Evolutionary conservation across 2,888 invertebrate species (phyloP).

Genomic region (Heteromyza rotundicornis): DNA sequence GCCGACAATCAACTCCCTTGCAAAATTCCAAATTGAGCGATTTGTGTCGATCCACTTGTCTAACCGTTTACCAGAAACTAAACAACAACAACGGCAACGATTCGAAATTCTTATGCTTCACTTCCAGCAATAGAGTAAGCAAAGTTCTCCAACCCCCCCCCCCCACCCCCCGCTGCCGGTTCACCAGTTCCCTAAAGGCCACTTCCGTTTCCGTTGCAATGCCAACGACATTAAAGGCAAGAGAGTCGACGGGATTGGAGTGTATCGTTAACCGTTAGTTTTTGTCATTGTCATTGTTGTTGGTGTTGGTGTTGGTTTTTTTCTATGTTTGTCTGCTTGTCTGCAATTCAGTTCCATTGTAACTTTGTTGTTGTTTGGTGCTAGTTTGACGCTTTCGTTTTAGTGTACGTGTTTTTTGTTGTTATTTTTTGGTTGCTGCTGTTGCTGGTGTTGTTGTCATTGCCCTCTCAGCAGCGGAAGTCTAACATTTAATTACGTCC

Average conservation of each 20-base stretch:
- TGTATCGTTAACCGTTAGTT: slow-evolving; percentile 45
- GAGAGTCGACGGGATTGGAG: too few species aligned
- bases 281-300: slow-evolving; percentile 44
- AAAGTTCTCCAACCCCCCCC: too few species aligned
- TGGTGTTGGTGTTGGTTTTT: too few species aligned
- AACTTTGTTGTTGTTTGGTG: too few species aligned
- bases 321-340: too few species aligned
- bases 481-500: slow-evolving; percentile 27
- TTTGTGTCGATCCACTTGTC: background rate
- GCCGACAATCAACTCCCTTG: background rate
- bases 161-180: slow-evolving; percentile 30
- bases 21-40: background rate
- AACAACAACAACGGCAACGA: background rate
- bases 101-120: too few species aligned
- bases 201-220: slow-evolving; percentile 27
- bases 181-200: slow-evolving; percentile 18
- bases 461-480: slow-evolving; percentile 11
- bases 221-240: too few species aligned
- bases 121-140: too few species aligned
- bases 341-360: too few species aligned
- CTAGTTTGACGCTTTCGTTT: too few species aligned
- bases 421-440: too few species aligned
- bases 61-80: background rate
- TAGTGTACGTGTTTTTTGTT: too few species aligned
- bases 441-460: slow-evolving; percentile 12